Evolutionary conservation across 2,888 invertebrate genomes (phyloP).

Genomic region (Phengaris arion): DNA sequence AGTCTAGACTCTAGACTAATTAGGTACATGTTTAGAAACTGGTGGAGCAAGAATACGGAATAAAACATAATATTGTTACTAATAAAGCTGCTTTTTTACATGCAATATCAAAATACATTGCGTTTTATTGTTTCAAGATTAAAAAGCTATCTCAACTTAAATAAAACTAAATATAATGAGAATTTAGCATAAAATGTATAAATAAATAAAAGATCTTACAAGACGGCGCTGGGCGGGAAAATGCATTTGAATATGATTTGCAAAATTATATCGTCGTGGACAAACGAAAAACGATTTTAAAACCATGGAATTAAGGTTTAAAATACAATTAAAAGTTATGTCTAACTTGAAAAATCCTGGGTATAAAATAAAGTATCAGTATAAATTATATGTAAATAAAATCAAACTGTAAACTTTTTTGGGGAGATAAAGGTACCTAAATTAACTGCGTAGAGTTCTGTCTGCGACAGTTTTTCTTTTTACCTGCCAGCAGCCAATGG

Average conservation of each 20-base stretch:
- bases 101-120: neutral
- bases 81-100: neutral
- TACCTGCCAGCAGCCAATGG: neutral
- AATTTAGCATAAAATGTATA: conserved; percentile 19
- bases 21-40: too few species aligned
- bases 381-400: conserved; percentile 11
- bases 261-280: neutral
- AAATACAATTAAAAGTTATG: neutral
- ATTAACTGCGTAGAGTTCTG: neutral
- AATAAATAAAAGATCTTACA: conserved; percentile 15
- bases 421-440: neutral
- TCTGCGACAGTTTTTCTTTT: neutral
- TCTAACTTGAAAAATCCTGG: neutral
- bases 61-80: too few species aligned
- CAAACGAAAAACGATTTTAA: neutral
- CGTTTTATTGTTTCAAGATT: conserved; percentile 1
- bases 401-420: conserved; percentile 4
- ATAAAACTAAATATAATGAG: conserved; percentile 19
- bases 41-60: too few species aligned
- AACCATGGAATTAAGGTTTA: neutral
- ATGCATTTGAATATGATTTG: conserved; percentile 20
- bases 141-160: neutral
- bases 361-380: neutral
- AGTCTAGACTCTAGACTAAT: too few species aligned
- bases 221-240: neutral